Conservation (phyloP, 2,888 invertebrate species). For the Perdita meconis region DNA sequence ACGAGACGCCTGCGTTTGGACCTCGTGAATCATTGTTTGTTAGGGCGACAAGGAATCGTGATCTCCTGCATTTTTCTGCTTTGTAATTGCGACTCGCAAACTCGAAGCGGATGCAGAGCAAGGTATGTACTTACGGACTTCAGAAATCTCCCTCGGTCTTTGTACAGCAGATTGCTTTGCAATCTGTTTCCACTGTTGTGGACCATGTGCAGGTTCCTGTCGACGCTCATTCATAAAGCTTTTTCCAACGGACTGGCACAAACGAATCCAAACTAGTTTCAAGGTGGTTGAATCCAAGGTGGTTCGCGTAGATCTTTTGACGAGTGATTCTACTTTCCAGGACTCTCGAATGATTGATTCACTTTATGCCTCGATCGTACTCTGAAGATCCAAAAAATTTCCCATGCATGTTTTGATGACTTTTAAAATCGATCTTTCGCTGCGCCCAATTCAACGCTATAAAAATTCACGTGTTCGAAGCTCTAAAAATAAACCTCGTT, state of each 20-base stretch:
- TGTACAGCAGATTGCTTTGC: slow-evolving; percentile 50
- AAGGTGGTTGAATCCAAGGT: background rate
- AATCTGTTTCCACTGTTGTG: slow-evolving; percentile 66
- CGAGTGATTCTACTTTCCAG: too few species aligned
- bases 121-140: slow-evolving; percentile 75
- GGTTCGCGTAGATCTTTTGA: slow-evolving; percentile 14
- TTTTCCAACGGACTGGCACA: background rate
- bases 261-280: too few species aligned
- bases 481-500: background rate
- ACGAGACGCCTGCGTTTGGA: slow-evolving; percentile 22
- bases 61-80: background rate
- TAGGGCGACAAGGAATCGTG: too few species aligned
- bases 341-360: background rate
- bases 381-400: background rate
- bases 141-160: slow-evolving; percentile 67
- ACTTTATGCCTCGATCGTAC: background rate
- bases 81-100: too few species aligned
- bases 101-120: too few species aligned
- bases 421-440: slow-evolving; percentile 11
- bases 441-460: background rate
- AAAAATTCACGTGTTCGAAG: background rate
- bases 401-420: background rate
- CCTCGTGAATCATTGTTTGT: background rate
- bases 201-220: slow-evolving; percentile 72
- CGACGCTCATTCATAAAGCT: slow-evolving; percentile 74